These are phyloP conservation scores for Fopius arisanus DNA, from an alignment of 1,140 invertebrate genomes.

Conservation along the genomic window DNA sequence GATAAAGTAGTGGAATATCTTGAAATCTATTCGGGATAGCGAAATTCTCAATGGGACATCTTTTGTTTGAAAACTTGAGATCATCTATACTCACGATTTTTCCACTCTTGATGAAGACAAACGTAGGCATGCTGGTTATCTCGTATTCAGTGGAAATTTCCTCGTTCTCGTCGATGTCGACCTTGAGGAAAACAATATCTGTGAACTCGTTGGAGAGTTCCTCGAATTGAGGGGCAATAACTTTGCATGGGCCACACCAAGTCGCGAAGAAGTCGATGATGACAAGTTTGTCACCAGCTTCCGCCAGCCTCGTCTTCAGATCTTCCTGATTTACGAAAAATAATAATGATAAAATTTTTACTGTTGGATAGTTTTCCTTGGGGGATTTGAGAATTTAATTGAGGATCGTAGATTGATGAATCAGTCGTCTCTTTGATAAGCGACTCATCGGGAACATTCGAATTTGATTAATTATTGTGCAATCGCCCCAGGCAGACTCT, in stretches of 20 bases:
- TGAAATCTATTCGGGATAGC: too few species aligned
- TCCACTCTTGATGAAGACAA: conserved; percentile 85
- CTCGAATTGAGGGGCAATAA: conserved; percentile 84
- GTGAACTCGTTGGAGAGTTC: conserved; percentile 70
- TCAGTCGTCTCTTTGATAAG: too few species aligned
- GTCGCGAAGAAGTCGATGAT: conserved; percentile 88
- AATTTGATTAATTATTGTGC: too few species aligned
- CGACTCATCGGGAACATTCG: too few species aligned
- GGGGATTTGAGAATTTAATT: neutral
- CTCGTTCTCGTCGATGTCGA: conserved; percentile 91
- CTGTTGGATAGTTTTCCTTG: neutral
- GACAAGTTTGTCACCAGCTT: conserved; percentile 84
- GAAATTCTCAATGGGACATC: neutral
- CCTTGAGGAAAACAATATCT: conserved; percentile 73
- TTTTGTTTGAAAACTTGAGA: neutral
- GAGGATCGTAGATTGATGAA: neutral
- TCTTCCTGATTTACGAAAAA: conserved; percentile 67
- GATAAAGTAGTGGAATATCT: too few species aligned
- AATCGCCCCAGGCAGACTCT: too few species aligned
- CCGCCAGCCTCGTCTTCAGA: conserved; percentile 74
- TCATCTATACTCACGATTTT: conserved; percentile 65
- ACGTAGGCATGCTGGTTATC: conserved; percentile 92
- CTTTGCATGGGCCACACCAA: conserved; percentile 94
- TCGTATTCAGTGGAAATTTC: conserved; percentile 82
- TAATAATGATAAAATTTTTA: neutral